Percentiles rank a stretch among this genome's conserved stretches.
These are phyloP conservation scores for Cichladusa arquata DNA, from an alignment of 2,113 vertebrate species.

Conservation along the genomic window DNA sequence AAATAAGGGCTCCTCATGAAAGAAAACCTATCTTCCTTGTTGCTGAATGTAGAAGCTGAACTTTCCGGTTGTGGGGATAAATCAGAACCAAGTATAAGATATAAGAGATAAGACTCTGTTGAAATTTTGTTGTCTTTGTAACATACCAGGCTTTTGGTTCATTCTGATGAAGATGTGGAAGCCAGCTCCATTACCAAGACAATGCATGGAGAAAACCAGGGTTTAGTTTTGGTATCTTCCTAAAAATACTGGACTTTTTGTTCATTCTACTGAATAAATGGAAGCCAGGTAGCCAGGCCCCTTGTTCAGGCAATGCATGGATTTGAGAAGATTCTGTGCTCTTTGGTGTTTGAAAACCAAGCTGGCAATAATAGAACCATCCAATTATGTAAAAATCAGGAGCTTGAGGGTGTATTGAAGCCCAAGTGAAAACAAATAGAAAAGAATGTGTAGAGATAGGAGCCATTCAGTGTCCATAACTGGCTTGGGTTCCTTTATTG, in stretches of 20 bases:
- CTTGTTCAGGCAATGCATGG: background rate
- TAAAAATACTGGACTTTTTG: background rate
- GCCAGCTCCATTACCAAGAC: background rate
- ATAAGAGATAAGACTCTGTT: background rate
- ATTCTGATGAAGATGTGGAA: background rate
- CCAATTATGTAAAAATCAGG: background rate
- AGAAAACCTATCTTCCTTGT: background rate
- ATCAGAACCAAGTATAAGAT: background rate
- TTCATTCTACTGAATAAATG: background rate
- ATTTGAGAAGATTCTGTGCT: background rate
- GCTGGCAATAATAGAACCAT: background rate
- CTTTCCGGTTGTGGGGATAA: background rate
- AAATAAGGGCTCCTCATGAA: background rate
- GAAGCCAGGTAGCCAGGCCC: background rate
- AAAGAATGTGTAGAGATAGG: background rate
- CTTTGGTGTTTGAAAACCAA: background rate
- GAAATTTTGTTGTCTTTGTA: background rate
- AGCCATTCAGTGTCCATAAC: background rate
- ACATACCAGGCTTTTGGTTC: background rate
- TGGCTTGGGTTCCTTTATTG: background rate
- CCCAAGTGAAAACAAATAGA: background rate
- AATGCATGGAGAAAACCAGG: background rate
- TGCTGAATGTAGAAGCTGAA: background rate
- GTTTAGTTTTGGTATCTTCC: background rate
- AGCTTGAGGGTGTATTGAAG: background rate